Conservation (phyloP, 2,888 invertebrate genomes). For the Drosophila subsilvestris region DNA sequence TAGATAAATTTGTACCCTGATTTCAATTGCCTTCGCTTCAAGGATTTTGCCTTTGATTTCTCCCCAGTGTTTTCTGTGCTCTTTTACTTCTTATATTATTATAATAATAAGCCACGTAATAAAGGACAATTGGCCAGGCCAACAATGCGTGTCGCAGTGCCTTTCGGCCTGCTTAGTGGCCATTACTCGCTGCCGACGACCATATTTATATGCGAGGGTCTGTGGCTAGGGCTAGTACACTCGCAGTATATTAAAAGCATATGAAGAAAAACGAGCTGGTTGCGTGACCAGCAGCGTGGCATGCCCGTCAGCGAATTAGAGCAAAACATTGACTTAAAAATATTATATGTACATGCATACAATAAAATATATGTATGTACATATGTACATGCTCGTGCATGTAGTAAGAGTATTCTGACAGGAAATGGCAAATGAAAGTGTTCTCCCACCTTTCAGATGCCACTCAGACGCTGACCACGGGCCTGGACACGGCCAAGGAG, state of each 20-base stretch:
- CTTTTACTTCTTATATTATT: constrained; percentile 29
- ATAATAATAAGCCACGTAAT: constrained; percentile 48
- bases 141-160: constrained; percentile 39
- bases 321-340: constrained; percentile 63
- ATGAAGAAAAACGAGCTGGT: constrained; percentile 70
- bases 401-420: not conserved
- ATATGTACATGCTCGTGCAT: constrained; percentile 3
- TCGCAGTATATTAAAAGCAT: constrained; percentile 62
- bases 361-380: not conserved
- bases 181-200: constrained; percentile 21
- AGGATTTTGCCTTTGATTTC: not conserved
- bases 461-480: constrained; percentile 63
- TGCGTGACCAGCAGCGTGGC: constrained; percentile 57
- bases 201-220: constrained; percentile 48
- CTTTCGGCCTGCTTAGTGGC: constrained; percentile 35
- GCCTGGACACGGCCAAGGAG: constrained; percentile 79
- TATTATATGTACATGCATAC: constrained; percentile 38
- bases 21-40: not conserved
- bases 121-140: constrained; percentile 41
- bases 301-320: constrained; percentile 55
- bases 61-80: constrained; percentile 13
- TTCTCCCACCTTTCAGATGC: constrained; percentile 59
- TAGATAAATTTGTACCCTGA: not conserved
- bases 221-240: too few relatives aligned
- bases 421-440: constrained; percentile 39